Base-by-base conservation (phyloP, 2,113 vertebrate species). In the Datnioides undecimradiatus region DNA sequence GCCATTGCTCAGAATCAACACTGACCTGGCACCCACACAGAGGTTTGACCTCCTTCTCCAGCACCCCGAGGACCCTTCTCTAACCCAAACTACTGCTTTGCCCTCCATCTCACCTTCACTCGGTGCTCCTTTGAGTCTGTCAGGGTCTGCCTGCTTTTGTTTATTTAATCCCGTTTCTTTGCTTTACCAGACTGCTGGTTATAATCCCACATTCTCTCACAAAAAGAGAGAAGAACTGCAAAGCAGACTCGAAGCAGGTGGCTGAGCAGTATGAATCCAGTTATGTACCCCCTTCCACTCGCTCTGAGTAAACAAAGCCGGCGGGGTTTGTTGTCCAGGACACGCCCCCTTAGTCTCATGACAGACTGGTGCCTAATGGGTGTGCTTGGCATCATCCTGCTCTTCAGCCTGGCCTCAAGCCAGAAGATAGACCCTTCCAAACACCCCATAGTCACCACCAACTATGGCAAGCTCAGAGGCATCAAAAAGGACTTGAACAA, bases 401-500 rank as follows among this genome's bases (percentile, higher is more conserved):
- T 94, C 46, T 82, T 94, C 16, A 86, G 91, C 67, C 91, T 95
- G 8, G 88, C 93, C 64, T 90, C 93, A 0, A 94, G 95, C 82
- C 95, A 96, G 89, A 95, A 95, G 46, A 82, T 76, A 4, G 96
- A 97, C 73, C 91, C 91, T 4, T 87, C 92, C 40, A 92, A 96
- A 83, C 94, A 95, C 80, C 97, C 97, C 0, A 91, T 96, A 46
- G 96, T 97, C 83, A 95, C 93, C 88, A 98, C 96, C 17, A 96
- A 97, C 91, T 97, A 97, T 4, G 97, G 97, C 60, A 95, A 96
- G 79, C 90, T 97, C 68, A 89, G 97, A 8, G 97, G 97, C 8
- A 86, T 97, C 77, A 96, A 96, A 84, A 96, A 96, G 17, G 96
- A 97, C 77, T 94, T 97, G 48, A 97, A 97, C 94, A 98, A 97